phyloP scores from a whole-genome alignment of 2,113 vertebrate species.

The Eonycteris spelaea region DNA sequence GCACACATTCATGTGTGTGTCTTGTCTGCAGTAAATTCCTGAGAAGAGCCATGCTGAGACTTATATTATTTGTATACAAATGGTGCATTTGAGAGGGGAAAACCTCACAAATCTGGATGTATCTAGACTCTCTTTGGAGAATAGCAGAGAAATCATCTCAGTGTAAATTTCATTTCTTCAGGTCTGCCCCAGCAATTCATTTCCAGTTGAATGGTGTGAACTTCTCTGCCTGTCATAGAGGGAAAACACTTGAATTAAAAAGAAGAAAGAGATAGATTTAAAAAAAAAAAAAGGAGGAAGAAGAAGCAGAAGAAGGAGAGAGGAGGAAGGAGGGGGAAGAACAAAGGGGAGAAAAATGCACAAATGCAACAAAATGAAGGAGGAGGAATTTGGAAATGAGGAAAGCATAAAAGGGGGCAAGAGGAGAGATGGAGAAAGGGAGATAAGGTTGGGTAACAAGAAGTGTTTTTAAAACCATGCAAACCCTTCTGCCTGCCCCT shows the following conservation, averaged over 20 bases:
- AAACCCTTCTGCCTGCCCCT: not conserved
- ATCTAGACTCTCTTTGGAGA: not conserved
- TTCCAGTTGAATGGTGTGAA: not conserved
- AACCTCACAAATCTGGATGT: not conserved
- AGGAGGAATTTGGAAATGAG: conserved; percentile 32
- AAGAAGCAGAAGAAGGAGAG: not conserved
- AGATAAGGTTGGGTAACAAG: conserved; percentile 7
- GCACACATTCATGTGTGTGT: not conserved
- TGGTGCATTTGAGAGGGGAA: not conserved
- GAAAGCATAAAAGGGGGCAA: not conserved
- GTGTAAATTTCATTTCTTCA: not conserved
- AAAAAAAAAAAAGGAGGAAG: not conserved
- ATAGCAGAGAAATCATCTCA: not conserved
- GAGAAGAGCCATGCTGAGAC: not conserved
- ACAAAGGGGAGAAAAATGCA: not conserved
- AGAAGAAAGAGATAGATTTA: not conserved
- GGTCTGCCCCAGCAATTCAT: not conserved
- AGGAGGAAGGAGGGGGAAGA: too few species aligned
- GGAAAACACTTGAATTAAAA: not conserved
- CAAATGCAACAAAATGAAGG: not conserved
- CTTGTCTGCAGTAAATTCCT: not conserved
- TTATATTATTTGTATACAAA: not conserved
- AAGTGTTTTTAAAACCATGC: not conserved
- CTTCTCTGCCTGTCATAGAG: not conserved
- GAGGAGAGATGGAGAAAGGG: not conserved